These are phyloP conservation scores for Drosophila orosa DNA, from an alignment of 1,140 invertebrate genomes.

Conservation along the genomic window DNA sequence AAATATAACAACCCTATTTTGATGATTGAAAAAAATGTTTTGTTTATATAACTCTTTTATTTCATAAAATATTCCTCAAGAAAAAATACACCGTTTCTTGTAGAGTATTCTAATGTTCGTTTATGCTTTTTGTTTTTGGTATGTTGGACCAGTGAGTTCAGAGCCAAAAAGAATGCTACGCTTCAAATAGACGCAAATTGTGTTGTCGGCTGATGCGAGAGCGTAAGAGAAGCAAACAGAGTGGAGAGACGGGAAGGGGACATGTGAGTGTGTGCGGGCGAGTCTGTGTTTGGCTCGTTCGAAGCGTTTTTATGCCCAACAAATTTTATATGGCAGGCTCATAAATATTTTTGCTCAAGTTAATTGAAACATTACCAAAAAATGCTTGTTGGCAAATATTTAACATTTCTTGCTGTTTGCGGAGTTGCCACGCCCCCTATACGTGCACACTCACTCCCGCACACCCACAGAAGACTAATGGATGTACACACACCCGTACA, in stretches of 20 bases:
- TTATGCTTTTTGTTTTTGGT: conserved; percentile 3
- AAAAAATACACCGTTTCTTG: background rate
- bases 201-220: conserved; percentile 49
- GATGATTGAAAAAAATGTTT: background rate
- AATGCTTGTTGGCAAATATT: conserved; percentile 76
- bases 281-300: conserved; percentile 15
- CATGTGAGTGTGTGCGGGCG: background rate
- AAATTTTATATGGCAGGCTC: conserved; percentile 59
- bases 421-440: conserved; percentile 2
- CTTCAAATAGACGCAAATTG: conserved; percentile 73
- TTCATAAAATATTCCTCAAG: background rate
- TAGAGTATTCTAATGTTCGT: background rate
- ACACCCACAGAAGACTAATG: conserved; percentile 40
- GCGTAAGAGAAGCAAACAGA: conserved; percentile 21
- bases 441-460: background rate
- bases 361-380: conserved; percentile 82
- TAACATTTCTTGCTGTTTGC: conserved; percentile 54
- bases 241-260: background rate
- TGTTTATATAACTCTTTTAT: background rate
- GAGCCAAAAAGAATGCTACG: conserved; percentile 69
- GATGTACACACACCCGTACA: conserved; percentile 23
- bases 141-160: conserved; percentile 29
- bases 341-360: conserved; percentile 81
- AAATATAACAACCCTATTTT: too few relatives aligned
- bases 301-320: conserved; percentile 69